A percentile compares a stretch with the other conserved stretches of the same genome.
These are phyloP conservation scores for Aulostomus chinensis DNA, from an alignment of 2,797 vertebrate species.

Conservation along the genomic window DNA sequence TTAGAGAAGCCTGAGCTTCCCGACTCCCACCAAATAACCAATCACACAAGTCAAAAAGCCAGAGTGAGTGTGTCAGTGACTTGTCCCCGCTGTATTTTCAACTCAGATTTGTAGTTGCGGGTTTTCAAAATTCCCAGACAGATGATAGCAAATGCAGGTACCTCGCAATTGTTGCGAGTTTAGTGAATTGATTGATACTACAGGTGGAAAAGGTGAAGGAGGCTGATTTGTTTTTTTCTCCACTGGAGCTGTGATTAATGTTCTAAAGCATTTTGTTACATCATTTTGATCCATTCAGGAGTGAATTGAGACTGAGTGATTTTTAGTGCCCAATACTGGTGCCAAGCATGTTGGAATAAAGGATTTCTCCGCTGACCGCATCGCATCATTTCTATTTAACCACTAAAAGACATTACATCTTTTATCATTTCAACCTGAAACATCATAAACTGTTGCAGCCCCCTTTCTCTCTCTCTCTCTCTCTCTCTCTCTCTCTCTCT, in stretches of 20 bases:
- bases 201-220: too few relatives aligned
- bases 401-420: constrained; percentile 10
- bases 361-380: constrained; percentile 2
- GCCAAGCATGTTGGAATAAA: constrained; percentile 22
- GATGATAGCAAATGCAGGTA: constrained; percentile 29
- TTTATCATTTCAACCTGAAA: constrained; percentile 23
- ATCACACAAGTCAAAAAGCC: constrained; percentile 4
- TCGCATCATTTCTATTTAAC: constrained; percentile 1
- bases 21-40: constrained; percentile 9
- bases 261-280: constrained; percentile 24
- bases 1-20: too few relatives aligned
- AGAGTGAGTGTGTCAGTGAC: constrained; percentile 20
- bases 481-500: background rate
- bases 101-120: too few relatives aligned
- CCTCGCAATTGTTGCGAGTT: too few relatives aligned
- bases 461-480: constrained; percentile 5
- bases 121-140: too few relatives aligned
- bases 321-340: too few relatives aligned
- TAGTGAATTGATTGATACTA: too few relatives aligned
- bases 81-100: constrained; percentile 17
- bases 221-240: constrained; percentile 20
- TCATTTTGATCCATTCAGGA: background rate
- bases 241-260: constrained; percentile 34
- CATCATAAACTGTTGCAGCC: background rate
- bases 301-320: constrained; percentile 20